Evolutionary conservation across 2,113 vertebrate genomes (phyloP), one percentile per base, ranked within the genome.

Genomic region (Tachysurus vachellii): DNA sequence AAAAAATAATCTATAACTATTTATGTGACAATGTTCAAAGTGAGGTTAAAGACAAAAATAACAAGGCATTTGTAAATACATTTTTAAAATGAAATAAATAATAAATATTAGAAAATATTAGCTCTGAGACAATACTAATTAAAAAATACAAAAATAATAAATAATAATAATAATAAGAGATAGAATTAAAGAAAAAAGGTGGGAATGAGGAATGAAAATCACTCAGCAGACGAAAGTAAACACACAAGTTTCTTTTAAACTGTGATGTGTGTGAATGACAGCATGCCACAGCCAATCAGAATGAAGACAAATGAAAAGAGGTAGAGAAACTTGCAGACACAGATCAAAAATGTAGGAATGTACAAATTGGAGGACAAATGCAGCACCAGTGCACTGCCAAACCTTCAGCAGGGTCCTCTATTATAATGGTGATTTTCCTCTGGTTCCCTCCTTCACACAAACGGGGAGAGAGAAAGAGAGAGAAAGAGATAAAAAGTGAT

Each of bases 371-470:
- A 42, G 53, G 83, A 57, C 16, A 62, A 91, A 94, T 85, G 93
- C 94, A 94, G 93, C 86, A 66, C 86, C 90, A 92, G 89, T 89
- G 92, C 92, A 92, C 94, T 89, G 95, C 97, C 96, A 97, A 36
- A 99, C 98, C 98, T 99, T 97, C 97, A 89, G 97, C 94, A 64
- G 98, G 98, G 90, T 99, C 97, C 95, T 99, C 98, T 94, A 99
- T 96, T 96, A 99, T 99, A 96, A 99, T 97, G 96, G 96, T 97
- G 97, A 99, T 98, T 96, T 96, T 97, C 95, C 97, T 96, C 94
- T 95, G 96, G 92, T 95, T 95, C 93, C 95, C 97, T 97, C 93
- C 94, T 95, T 95, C 28, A 91, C 86, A 90, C 77, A 88, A 71
- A 90, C 14, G 71, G 90, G 62, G 59, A 84, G n/a, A 89, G 61